Evolutionary conservation across 2,113 vertebrate genomes (phyloP).

Genomic region (Epinephelus moara): DNA sequence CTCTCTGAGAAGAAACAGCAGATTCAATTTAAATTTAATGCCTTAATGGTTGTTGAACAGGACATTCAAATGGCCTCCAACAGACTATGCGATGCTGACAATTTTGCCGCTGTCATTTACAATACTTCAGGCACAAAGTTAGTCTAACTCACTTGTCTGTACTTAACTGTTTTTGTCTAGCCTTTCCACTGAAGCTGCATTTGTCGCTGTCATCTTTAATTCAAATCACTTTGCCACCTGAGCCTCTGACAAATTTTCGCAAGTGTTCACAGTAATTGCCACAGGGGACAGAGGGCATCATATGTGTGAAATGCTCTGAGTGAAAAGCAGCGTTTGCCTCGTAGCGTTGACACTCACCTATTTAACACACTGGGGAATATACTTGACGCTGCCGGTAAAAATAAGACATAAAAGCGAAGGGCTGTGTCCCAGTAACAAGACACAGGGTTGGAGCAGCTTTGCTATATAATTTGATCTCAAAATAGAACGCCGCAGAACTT

Average conservation of each 20-base stretch:
- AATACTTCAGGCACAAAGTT: conserved; percentile 44
- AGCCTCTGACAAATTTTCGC: neutral
- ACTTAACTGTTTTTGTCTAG: conserved; percentile 33
- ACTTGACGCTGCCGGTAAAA: neutral
- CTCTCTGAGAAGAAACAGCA: neutral
- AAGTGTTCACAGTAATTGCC: conserved; percentile 38
- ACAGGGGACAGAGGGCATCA: conserved; percentile 22
- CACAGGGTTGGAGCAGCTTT: neutral
- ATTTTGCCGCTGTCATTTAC: conserved; percentile 51
- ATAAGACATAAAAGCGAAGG: neutral
- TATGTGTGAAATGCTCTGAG: conserved; percentile 9
- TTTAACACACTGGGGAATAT: conserved; percentile 29
- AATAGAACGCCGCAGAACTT: conserved; percentile 47
- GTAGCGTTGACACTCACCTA: neutral
- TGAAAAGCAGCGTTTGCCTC: conserved; percentile 25
- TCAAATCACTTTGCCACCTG: conserved; percentile 51
- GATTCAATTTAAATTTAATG: conserved; percentile 54
- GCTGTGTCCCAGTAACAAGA: neutral
- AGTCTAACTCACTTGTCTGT: conserved; percentile 39
- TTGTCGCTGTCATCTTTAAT: conserved; percentile 47
- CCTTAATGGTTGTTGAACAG: conserved; percentile 48
- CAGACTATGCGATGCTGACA: conserved; percentile 2
- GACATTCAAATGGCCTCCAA: conserved; percentile 25
- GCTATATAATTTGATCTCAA: conserved; percentile 41
- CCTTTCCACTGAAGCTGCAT: conserved; percentile 22